phyloP scores from a whole-genome alignment of 2,888 invertebrate species.

The Aphidoletes aphidimyza region DNA sequence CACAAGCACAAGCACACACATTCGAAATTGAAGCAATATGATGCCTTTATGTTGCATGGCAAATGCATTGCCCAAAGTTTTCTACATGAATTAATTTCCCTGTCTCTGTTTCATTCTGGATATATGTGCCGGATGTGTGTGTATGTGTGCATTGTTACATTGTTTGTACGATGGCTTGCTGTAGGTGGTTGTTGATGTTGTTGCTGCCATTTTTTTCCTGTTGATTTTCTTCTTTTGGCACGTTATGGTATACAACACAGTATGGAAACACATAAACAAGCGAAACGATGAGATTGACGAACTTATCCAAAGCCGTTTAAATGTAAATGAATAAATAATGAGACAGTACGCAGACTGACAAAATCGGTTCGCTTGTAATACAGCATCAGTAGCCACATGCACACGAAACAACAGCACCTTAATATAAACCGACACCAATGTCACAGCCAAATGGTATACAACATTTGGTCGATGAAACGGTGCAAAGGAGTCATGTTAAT shows the following conservation, averaged over 20 bases:
- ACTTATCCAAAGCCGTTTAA: constrained; percentile 50
- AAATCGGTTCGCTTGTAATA: background rate
- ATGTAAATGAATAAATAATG: constrained; percentile 53
- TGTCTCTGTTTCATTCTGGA: background rate
- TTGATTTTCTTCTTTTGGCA: background rate
- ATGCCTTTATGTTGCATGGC: background rate
- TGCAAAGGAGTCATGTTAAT: background rate
- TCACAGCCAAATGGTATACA: constrained; percentile 23
- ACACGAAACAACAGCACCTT: background rate
- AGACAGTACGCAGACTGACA: constrained; percentile 27
- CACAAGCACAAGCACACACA: background rate
- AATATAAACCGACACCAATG: constrained; percentile 30
- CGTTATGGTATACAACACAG: background rate
- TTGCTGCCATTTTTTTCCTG: too few relatives aligned
- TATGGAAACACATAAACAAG: background rate
- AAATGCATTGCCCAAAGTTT: constrained; percentile 44
- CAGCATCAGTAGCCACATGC: constrained; percentile 23
- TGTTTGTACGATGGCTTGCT: too few relatives aligned
- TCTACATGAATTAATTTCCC: background rate
- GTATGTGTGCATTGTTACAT: background rate
- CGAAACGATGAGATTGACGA: constrained; percentile 31
- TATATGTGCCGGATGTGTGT: background rate
- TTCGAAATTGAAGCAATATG: constrained; percentile 21
- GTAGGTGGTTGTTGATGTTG: too few relatives aligned
- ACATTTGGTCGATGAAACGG: background rate